Percentiles rank a stretch among this genome's conserved stretches.
phyloP scores from a whole-genome alignment of 2,797 vertebrate species.

The Phoeniculus purpureus region DNA sequence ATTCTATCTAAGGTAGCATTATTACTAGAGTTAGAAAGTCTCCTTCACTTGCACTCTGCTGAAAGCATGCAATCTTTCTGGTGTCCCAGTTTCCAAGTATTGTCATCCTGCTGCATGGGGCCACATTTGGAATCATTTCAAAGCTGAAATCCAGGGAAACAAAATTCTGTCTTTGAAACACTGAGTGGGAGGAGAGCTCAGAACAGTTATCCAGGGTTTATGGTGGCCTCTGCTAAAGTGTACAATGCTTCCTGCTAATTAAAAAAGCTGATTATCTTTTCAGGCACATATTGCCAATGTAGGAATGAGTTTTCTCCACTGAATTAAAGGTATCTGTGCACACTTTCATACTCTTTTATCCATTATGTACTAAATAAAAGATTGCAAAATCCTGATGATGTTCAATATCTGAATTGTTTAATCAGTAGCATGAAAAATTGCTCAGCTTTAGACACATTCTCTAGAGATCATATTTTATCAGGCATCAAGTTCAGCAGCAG shows the following conservation, averaged over 20 bases:
- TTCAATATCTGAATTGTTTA: background rate
- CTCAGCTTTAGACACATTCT: background rate
- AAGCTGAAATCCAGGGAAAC: constrained; percentile 28
- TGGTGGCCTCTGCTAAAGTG: background rate
- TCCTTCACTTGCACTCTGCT: constrained; percentile 28
- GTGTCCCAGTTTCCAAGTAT: constrained; percentile 49
- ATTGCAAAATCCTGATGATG: background rate
- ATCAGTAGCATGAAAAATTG: background rate
- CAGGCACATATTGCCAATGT: background rate
- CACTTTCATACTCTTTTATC: background rate
- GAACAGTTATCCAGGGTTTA: background rate
- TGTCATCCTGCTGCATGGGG: constrained; percentile 39
- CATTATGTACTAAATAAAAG: background rate
- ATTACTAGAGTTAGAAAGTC: background rate
- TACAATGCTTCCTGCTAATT: background rate
- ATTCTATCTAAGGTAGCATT: background rate
- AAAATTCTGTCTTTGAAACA: constrained; percentile 7
- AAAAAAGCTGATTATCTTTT: background rate
- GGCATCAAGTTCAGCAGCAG: background rate
- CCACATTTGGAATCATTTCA: background rate
- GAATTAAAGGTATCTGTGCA: background rate
- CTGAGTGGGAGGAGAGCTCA: background rate
- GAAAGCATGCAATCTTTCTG: constrained; percentile 23
- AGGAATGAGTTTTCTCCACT: background rate
- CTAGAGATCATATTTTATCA: background rate